phyloP scores from a whole-genome alignment of 1,140 invertebrate species.

The Anastatus disparis region DNA sequence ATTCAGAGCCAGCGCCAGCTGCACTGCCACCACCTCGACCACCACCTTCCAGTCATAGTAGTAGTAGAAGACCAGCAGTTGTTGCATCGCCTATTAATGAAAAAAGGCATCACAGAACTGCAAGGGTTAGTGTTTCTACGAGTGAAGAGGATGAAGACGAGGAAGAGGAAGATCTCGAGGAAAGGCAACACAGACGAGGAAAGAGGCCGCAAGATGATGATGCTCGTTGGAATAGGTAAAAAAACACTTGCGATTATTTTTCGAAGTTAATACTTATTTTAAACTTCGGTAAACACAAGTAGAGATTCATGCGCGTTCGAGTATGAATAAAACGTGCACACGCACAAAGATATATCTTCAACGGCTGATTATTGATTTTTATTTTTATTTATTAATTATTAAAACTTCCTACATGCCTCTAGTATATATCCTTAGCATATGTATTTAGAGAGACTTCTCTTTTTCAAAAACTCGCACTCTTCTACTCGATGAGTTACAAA shows the following conservation, averaged over 20 bases:
- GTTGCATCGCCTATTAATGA: constrained; percentile 36
- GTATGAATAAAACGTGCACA: not conserved
- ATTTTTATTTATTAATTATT: too few species aligned
- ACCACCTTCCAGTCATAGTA: constrained; percentile 51
- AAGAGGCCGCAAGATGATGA: constrained; percentile 51
- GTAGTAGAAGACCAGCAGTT: not conserved
- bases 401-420: too few species aligned
- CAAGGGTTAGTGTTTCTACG: constrained; percentile 48
- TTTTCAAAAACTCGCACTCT: too few species aligned
- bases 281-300: not conserved
- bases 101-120: constrained; percentile 41
- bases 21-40: not conserved
- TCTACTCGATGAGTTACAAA: too few species aligned
- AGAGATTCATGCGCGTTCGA: not conserved
- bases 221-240: constrained; percentile 49
- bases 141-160: constrained; percentile 17
- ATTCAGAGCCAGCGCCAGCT: constrained; percentile 9
- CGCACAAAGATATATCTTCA: too few species aligned
- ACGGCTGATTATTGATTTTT: too few species aligned
- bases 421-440: too few species aligned
- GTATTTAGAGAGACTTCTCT: too few species aligned
- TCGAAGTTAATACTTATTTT: not conserved
- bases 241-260: not conserved
- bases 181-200: not conserved
- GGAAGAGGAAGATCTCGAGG: not conserved